Base-by-base conservation (phyloP, 2,888 invertebrate genomes). In the Xestia sexstrigata region DNA sequence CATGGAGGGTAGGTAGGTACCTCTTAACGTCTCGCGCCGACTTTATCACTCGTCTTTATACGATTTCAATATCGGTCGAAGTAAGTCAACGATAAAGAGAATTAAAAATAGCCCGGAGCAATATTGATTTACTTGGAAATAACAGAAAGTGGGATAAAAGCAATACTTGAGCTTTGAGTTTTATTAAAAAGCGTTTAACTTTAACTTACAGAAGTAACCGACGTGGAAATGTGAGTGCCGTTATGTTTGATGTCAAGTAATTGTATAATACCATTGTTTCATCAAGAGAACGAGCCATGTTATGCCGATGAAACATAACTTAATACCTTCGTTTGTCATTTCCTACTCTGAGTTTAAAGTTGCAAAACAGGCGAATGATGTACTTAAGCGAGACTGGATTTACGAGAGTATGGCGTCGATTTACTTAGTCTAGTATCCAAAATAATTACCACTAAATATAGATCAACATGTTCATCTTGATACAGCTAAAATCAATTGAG, bases 71-170 rank as follows among this genome's bases (percentile, higher is more conserved):
- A 83, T 81, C 73, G 71, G 79, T 74, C 62, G 71, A 74, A 55
- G 81, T 66, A 78, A 70, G 69, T 75, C 74, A 67, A 76, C 63
- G 66, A 65, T 74, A 80, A 85, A 83, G 81, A 82, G 85, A 88
- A 89, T 89, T 85, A 85, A 89, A 89, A 91, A 90, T 90, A 90
- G 87, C 82, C 83, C 68, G 82, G 77, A 87, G 87, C 84, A 85
- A 88, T 87, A 88, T 89, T 88, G 85, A 89, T 91, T 91, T 90
- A 87, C 88, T 82, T 86, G 83, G 86, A 84, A 88, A 87, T 87
- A 86, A 84, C 84, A 76, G 78, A 83, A 84, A 81, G 81, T 70
- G 73, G 84, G 79, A 82, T 69, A 81, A 87, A 92, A 92, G 91
- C 92, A 88, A 92, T 92, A 92, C 84, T 83, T 85, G 78, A 72